phyloP scores from a whole-genome alignment of 2,888 invertebrate genomes.

The Nephrocerus scutellatus region DNA sequence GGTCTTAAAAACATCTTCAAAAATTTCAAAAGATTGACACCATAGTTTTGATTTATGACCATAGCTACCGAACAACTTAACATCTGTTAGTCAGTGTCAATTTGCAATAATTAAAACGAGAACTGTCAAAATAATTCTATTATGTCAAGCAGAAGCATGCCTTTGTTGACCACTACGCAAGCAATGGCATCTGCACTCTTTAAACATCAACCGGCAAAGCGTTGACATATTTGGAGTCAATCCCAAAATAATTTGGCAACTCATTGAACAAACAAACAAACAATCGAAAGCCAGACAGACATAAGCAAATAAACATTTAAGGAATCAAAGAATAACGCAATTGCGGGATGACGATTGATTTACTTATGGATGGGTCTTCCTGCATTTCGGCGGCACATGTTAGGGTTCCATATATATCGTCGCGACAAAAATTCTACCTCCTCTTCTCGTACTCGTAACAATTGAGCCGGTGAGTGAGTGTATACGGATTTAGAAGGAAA shows the following conservation, averaged over 20 bases:
- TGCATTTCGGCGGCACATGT: conserved; percentile 10
- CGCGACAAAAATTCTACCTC: neutral
- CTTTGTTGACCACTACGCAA: too few species aligned
- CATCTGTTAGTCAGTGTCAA: too few species aligned
- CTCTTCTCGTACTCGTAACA: neutral
- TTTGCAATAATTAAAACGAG: too few species aligned
- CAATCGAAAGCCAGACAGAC: neutral
- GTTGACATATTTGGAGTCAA: conserved; percentile 19
- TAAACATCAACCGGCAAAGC: too few species aligned
- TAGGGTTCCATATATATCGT: conserved; percentile 6
- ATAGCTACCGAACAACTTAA: too few species aligned
- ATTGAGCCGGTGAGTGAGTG: conserved; percentile 1
- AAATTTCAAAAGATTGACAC: too few species aligned
- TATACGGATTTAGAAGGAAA: too few species aligned
- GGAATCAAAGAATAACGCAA: conserved; percentile 2
- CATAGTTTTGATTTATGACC: too few species aligned
- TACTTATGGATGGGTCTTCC: neutral
- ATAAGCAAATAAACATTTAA: conserved; percentile 1
- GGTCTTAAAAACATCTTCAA: too few species aligned
- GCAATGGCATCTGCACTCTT: too few species aligned
- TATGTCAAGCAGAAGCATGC: too few species aligned
- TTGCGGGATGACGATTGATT: neutral
- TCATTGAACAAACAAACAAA: conserved; percentile 2
- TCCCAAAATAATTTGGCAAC: conserved; percentile 11
- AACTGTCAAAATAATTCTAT: too few species aligned